A percentile compares a stretch with the other conserved stretches of the same genome.
Conservation (phyloP, 2,797 vertebrate species). For the Cichlasoma orientale region DNA sequence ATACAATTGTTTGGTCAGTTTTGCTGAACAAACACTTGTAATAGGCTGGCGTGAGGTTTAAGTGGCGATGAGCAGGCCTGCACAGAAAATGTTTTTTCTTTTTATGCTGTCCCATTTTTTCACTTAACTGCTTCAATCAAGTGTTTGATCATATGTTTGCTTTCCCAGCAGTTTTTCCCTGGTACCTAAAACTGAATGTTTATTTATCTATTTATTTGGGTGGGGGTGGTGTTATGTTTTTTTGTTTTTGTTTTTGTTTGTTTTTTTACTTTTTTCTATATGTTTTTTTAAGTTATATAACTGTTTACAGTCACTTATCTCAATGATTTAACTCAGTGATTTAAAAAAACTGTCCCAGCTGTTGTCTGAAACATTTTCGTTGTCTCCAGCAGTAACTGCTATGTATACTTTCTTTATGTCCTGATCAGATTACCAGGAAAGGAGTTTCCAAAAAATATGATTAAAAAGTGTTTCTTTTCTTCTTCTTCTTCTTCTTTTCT, state of each 20-base stretch:
- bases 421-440: not conserved
- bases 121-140: not conserved
- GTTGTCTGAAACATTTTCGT: not conserved
- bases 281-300: not conserved
- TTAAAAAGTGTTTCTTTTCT: accelerated
- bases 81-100: not conserved
- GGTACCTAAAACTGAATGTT: accelerated
- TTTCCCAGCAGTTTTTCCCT: not conserved
- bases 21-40: not conserved
- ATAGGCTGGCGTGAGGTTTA: not conserved
- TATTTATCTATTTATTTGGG: too few species aligned
- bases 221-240: too few species aligned
- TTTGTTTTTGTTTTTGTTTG: too few species aligned
- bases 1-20: not conserved
- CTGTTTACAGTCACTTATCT: not conserved
- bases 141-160: accelerated
- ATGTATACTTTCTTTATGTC: not conserved
- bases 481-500: not conserved
- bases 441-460: not conserved
- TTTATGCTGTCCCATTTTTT: not conserved
- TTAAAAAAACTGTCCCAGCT: not conserved
- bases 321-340: not conserved
- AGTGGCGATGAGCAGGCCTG: not conserved
- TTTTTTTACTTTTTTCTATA: not conserved
- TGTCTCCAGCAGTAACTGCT: not conserved